Evolutionary conservation across 2,113 vertebrate genomes (phyloP).

Genomic region (Manacus vitellinus): DNA sequence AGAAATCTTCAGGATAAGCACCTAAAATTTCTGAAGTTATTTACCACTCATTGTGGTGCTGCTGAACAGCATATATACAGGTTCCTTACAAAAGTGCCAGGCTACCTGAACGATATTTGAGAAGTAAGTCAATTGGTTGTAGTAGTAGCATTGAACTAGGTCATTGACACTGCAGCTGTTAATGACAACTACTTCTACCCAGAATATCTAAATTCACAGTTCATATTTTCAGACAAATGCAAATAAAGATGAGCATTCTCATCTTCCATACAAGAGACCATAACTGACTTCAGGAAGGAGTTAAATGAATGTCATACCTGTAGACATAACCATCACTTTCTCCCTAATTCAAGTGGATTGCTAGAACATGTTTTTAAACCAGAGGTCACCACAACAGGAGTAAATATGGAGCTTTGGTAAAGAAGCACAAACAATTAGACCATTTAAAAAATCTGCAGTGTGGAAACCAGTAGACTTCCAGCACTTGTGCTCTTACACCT

Average conservation of each 20-base stretch:
- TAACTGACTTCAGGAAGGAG: background rate
- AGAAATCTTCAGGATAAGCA: background rate
- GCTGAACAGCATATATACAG: background rate
- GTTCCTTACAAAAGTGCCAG: background rate
- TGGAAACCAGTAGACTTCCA: background rate
- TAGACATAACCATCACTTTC: background rate
- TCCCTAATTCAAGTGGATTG: background rate
- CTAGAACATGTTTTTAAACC: background rate
- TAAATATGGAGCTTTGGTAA: background rate
- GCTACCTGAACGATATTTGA: background rate
- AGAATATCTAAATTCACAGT: background rate
- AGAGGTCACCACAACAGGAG: background rate
- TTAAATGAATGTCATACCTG: background rate
- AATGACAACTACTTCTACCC: background rate
- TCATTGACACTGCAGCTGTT: background rate
- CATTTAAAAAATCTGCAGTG: background rate
- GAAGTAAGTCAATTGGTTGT: background rate
- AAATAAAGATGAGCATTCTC: background rate
- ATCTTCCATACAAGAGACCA: background rate
- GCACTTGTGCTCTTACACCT: background rate
- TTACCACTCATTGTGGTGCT: background rate
- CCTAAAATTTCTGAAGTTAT: background rate
- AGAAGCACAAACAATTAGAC: background rate
- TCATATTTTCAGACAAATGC: background rate
- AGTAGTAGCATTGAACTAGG: background rate